These are phyloP conservation scores for Nasalis larvatus DNA, from an alignment of 2,113 vertebrate genomes.

Conservation along the genomic window DNA sequence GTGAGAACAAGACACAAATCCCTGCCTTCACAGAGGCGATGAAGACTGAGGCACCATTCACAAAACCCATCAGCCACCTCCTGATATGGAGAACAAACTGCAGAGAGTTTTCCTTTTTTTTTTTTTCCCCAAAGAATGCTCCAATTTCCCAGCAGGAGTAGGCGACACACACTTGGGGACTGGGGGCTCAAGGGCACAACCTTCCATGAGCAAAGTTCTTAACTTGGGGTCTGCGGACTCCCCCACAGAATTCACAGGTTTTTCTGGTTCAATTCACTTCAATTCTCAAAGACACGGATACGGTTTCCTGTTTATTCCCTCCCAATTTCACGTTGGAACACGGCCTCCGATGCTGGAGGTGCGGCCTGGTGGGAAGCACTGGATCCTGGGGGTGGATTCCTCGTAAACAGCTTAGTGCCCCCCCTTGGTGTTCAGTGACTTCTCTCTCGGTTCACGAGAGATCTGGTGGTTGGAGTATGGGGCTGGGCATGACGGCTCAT, in stretches of 20 bases:
- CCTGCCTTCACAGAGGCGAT: background rate
- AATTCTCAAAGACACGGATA: background rate
- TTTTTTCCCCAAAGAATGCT: background rate
- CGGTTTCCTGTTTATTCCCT: too few relatives aligned
- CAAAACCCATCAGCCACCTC: background rate
- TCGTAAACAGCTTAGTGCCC: too few relatives aligned
- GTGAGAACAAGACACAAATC: background rate
- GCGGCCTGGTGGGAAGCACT: too few relatives aligned
- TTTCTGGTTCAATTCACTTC: background rate
- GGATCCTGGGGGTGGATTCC: too few relatives aligned
- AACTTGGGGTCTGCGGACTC: background rate
- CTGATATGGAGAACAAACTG: background rate
- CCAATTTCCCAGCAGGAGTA: background rate
- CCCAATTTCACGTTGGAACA: too few relatives aligned
- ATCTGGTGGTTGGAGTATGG: too few relatives aligned
- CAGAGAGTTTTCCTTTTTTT: background rate
- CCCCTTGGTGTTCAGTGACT: too few relatives aligned
- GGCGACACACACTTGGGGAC: background rate
- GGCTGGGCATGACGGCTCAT: too few relatives aligned
- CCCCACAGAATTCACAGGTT: background rate
- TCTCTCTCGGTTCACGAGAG: too few relatives aligned
- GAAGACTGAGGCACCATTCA: background rate
- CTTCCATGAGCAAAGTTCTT: background rate
- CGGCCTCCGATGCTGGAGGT: too few relatives aligned
- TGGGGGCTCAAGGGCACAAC: background rate